Conservation (phyloP, 2,888 invertebrate genomes). For the Dioctria linearis region DNA sequence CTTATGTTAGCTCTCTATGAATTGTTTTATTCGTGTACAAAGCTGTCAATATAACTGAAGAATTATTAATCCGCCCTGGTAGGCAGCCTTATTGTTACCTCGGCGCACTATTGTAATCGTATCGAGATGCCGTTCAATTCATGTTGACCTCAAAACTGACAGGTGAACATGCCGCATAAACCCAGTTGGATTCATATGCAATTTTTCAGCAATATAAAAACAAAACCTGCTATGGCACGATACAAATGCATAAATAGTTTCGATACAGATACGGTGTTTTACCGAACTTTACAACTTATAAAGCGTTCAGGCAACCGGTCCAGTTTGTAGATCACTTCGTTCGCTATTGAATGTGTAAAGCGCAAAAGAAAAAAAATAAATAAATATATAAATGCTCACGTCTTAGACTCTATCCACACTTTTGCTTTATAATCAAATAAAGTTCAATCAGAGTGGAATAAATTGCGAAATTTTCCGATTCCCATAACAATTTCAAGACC, state of each 20-base stretch:
- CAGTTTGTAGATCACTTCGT: not conserved
- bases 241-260: conserved; percentile 10
- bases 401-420: conserved; percentile 1
- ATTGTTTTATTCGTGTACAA: not conserved
- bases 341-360: not conserved
- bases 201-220: conserved; percentile 6
- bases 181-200: conserved; percentile 27
- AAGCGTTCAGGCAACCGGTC: not conserved
- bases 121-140: conserved; percentile 19
- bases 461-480: conserved; percentile 39
- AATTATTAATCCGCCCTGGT: conserved; percentile 39
- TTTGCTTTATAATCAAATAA: not conserved
- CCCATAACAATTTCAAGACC: conserved; percentile 16
- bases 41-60: conserved; percentile 19
- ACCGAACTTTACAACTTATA: conserved; percentile 15
- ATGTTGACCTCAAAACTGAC: conserved; percentile 36
- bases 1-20: conserved; percentile 3
- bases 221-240: conserved; percentile 26
- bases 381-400: not conserved
- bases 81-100: conserved; percentile 9
- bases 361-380: not conserved
- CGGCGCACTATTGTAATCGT: conserved; percentile 15
- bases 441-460: conserved; percentile 17
- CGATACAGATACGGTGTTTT: conserved; percentile 8
- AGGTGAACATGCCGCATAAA: conserved; percentile 29